phyloP scores from a whole-genome alignment of 2,113 vertebrate species.

The Tylochromis polylepis region DNA sequence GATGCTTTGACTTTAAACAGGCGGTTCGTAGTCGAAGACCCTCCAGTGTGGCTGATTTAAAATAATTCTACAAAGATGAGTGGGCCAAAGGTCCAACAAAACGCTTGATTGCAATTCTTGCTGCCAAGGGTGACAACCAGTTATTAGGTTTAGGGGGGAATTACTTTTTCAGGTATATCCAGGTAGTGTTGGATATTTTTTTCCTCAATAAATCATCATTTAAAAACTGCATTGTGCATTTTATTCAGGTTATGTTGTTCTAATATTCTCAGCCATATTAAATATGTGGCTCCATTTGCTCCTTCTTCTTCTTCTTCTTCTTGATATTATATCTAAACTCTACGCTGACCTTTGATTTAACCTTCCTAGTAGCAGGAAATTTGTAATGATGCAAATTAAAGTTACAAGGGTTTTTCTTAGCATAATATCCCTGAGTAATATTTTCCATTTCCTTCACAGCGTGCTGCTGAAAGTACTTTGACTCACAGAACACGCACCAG shows the following conservation, averaged over 20 bases:
- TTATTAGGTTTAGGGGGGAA: neutral
- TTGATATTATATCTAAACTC: neutral
- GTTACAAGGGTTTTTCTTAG: neutral
- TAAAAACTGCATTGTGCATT: no score
- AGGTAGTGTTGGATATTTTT: neutral
- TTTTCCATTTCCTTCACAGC: neutral
- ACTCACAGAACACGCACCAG: neutral
- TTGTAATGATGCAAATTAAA: neutral
- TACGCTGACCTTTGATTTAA: neutral
- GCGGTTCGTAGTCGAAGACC: rapidly evolving
- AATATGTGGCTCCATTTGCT: neutral
- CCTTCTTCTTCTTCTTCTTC: neutral
- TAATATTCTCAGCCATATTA: neutral
- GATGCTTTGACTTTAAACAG: neutral
- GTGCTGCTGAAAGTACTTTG: neutral
- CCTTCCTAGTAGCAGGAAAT: neutral
- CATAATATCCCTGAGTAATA: neutral
- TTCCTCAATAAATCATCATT: no score
- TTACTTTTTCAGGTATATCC: neutral
- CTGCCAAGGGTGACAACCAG: neutral
- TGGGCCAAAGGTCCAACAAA: neutral
- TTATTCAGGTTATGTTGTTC: neutral
- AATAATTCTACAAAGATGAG: neutral
- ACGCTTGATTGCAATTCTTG: neutral
- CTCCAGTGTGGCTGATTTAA: neutral